Evolutionary conservation across 2,113 vertebrate genomes (phyloP).

Genomic region (Chloropsis cyanopogon): DNA sequence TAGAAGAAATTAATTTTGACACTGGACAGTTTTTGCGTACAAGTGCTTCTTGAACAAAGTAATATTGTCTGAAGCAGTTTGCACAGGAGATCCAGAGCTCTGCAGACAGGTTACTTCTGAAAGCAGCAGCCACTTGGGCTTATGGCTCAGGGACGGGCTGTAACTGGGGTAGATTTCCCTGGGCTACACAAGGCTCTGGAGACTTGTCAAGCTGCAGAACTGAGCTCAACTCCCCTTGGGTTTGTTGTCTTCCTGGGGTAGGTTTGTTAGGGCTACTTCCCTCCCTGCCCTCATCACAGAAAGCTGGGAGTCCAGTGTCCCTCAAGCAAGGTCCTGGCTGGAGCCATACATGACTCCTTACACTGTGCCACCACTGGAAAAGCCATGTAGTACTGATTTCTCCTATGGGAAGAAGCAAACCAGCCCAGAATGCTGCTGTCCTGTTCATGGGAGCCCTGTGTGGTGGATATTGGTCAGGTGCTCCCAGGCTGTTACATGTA

Average conservation of each 20-base stretch:
- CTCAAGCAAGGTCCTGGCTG: not conserved
- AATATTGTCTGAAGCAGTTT: not conserved
- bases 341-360: fast-evolving
- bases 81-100: not conserved
- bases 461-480: not conserved
- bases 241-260: not conserved
- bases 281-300: not conserved
- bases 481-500: not conserved
- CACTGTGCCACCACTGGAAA: not conserved
- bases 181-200: not conserved
- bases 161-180: not conserved
- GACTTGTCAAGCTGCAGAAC: not conserved
- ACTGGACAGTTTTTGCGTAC: not conserved
- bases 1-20: not conserved
- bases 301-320: not conserved
- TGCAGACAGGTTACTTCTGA: not conserved
- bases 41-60: not conserved
- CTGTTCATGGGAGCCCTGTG: not conserved
- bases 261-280: fast-evolving
- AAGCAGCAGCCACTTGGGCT: not conserved
- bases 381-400: not conserved
- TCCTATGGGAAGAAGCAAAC: not conserved
- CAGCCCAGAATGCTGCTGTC: not conserved
- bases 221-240: not conserved
- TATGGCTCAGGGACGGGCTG: not conserved